Evolutionary conservation across 1,140 invertebrate genomes (phyloP), one percentile per base, ranked within the genome.

Genomic region (Dryas iulia): DNA sequence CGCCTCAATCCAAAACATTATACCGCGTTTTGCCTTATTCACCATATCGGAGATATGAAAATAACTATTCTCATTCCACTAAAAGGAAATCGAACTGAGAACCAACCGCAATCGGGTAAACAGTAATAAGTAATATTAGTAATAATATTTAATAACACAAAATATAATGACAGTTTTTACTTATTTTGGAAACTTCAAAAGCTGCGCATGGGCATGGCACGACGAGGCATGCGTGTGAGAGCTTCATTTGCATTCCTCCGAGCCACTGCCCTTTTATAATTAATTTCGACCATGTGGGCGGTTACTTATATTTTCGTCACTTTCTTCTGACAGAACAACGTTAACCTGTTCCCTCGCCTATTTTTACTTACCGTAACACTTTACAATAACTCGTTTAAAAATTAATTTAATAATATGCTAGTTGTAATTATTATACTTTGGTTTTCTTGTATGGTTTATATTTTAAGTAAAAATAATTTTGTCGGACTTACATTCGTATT

Each of bases 241-340:
- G 57, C 65, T 59, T 66, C 57, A 52, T 66, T 66, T 53, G 12
- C 65, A 66, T 66, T 59, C 65, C 59, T 52, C 33, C 39, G 56
- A 23, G 64, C 64, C 53, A 21, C 30, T 65, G 62, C 53, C 64
- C 56, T 59, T 59, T 54, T 54, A 52, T 66, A 66, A 66, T 66
- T 66, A 66, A 66, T 66, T 59, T 59, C 39, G 65, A 59, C 18
- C 33, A 54, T 30, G 65, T 66, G 65, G 65, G 65, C 65, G 65
- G 59, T 59, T 59, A 66, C 65, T 66, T 66, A 60, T 58, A 60
- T 66, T 60, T 59, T 66, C 57, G 25, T 31, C 65, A 66, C 65
- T 66, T 66, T 66, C 65, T 66, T 66, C 35, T 47, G 52, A 52
- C 65, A 57, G 35, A 59, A 21, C 62, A 23, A 14, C 63, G 26